Evolutionary conservation across 64 coral and sea anemone species (phyloP), one percentile per base, ranked within the genome.

Genomic region (Orbicella faveolata): DNA sequence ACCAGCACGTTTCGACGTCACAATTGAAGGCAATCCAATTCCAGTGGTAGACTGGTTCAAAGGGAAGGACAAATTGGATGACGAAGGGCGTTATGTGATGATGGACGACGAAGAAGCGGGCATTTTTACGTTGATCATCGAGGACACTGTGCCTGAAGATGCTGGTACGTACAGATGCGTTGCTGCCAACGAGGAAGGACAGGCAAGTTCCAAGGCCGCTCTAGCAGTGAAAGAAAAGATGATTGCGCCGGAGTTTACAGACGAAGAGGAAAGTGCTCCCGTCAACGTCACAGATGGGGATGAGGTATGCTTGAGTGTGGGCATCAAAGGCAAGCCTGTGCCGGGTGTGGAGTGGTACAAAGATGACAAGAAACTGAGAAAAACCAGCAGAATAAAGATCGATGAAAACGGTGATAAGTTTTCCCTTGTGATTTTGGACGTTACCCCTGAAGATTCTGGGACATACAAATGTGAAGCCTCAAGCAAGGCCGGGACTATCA

Each of bases 21-120:
- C 67, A 1, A 74, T 94, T 19, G 87, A 73, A 74, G 95, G 92
- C 1, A 94, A 97, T 88, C 95, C 95, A 78, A 41, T 16, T 18
- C 92, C 95, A 23, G 78, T 83, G 35, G 84, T 97, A n/a, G 88
- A 97, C 15, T 97, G 95, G 95, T 97, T 90, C 67, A 90, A 91
- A 85, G 89, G 90, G 55, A 97, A 81, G 52, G 87, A 92, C 34
- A 90, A 94, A 19, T 75, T 97, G 51, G 90, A 93, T 78, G 92
- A 97, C 61, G 79, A 88, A 75, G 95, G 95, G 11, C 92, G 95
- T 33, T 91, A 78, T 88, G 92, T 90, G 21, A 54, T 97, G 89
- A 55, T 77, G 20, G 92, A 97, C 30, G 90, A 86, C 61, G 87
- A 90, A 85, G 83, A 88, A 23, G 83, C 81, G 6, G 95, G 84